Percentiles rank a stretch among this genome's conserved stretches.
Evolutionary conservation across 2,113 vertebrate species (phyloP).

Genomic region (Cebus imitator): DNA sequence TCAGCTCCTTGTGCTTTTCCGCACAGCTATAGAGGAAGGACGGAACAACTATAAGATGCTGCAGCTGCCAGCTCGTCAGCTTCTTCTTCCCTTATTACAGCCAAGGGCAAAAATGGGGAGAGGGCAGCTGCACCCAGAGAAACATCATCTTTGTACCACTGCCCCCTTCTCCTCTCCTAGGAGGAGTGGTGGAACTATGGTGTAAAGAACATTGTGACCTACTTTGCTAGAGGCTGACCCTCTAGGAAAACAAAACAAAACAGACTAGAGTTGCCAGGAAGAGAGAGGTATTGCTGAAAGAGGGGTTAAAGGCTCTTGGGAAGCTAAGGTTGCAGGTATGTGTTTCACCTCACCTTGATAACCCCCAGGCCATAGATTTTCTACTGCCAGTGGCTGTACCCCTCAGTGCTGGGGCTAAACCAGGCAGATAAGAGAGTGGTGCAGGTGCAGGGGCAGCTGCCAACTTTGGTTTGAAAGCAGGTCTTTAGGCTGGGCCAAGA

Average conservation of each 20-base stretch:
- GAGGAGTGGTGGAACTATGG: accelerated
- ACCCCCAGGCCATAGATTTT: background rate
- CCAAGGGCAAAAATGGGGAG: background rate
- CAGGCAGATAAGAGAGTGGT: background rate
- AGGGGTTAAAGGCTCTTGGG: background rate
- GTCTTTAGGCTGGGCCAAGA: background rate
- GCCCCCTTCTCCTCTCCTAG: background rate
- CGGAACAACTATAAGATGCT: background rate
- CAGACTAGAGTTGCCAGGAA: background rate
- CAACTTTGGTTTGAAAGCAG: background rate
- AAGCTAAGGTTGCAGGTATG: background rate
- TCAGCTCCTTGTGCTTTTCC: background rate
- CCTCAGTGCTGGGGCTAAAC: background rate
- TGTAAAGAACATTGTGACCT: background rate
- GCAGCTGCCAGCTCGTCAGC: background rate
- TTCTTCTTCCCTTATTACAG: background rate
- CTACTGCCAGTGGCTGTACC: background rate
- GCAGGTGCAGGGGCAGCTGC: background rate
- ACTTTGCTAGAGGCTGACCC: background rate
- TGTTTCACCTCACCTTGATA: background rate
- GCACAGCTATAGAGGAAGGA: background rate
- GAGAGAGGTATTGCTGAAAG: background rate
- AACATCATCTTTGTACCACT: background rate
- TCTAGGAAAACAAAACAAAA: background rate
- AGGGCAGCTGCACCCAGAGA: background rate